Base-by-base conservation (phyloP, 2,888 invertebrate genomes). In the Embidobia sp. region DNA sequence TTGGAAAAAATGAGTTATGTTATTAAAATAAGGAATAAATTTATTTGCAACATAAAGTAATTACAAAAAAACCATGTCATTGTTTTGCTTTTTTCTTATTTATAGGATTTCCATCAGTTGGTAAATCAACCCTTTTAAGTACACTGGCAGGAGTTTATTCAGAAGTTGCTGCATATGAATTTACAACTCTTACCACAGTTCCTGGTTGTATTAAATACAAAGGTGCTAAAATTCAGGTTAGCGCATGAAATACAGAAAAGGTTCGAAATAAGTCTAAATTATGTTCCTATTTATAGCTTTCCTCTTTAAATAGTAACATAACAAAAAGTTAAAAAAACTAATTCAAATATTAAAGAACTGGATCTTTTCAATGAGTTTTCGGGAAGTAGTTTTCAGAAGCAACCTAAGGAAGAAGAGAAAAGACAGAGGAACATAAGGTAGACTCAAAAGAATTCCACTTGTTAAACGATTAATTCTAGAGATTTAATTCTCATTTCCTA, bases 111-210 rank as follows among this genome's bases (percentile, higher is more conserved):
- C 99, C 99, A 3, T 99, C 99, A 0, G 99, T 99, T 35, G 99
- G 99, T 0, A 99, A 99, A 90, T 99, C 99, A 0, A 99, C 99
- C 0, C 90, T 99, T 51, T 91, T 99, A 8, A 98, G 97, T 80
- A 99, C 97, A 83, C 90, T 99, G 79, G 99, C 99, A n/a, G 99
- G 99, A 8, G 99, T 99, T 6, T 99, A 99, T 89, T 99, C 99
- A 0, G 99, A 99, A 91, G 99, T 99, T 3, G 99, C 99, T 26
- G 98, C 99, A 0, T 99, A 99, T 89, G 99, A 99, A 91, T 99
- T 99, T 90, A 99, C 99, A 79, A 99, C 99, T 0, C 92, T 99
- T 3, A 99, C 99, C 0, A 99, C 99, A 5, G 99, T 99, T 7
- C 99, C 99, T 0, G 99, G 99, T 10, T 99, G 99, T 88, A 98